Evolutionary conservation across 2,113 vertebrate genomes (phyloP), one percentile per base, ranked within the genome.

Genomic region (Embiotoca jacksoni): DNA sequence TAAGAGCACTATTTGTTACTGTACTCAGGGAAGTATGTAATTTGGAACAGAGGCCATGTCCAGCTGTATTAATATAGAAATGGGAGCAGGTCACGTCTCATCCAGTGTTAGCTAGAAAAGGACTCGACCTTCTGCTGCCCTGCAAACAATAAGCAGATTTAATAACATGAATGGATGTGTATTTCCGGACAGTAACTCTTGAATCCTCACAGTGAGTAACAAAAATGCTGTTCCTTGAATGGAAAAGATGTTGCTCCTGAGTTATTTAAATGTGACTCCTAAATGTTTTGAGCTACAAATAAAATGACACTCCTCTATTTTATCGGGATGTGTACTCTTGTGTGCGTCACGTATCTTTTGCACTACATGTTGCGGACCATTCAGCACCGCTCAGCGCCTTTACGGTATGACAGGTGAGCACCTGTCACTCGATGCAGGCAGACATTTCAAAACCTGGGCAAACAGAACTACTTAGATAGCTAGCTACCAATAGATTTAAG

Each of bases 361-460:
- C 31, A 33, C 3, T 1, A 16, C 15, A 35, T 72, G 14, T 55
- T 75, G 13, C 30, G 23, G 4, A 56, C 35, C 6, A 23, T 56
- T n/a, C 23, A 37, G 47, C 23, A 54, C 11, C 36, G 2, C 63
- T 7, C 15, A n/a, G 36, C 52, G 57, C 23, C 4, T 50, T 37
- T 31, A 23, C 23, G 23, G 23, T 23, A 53, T 69, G 13, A 33
- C 47, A 46, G 6, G 3, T 36, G 3, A 72, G 50, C 58, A 55
- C 7, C 11, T 7, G 41, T 61, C 23, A 49, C 3, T 55, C 41
- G 53, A 47, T 39, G 1, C 10, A 31, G 2, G 36, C 14, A 46
- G 32, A 72, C 14, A 47, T 65, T 11, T 56, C 23, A 67, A 57
- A 62, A 61, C 9, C 70, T 52, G 7, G 2, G 15, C 11, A 44